These are phyloP conservation scores for Periophthalmodon schlosseri DNA, from an alignment of 2,113 vertebrate genomes.

Conservation along the genomic window DNA sequence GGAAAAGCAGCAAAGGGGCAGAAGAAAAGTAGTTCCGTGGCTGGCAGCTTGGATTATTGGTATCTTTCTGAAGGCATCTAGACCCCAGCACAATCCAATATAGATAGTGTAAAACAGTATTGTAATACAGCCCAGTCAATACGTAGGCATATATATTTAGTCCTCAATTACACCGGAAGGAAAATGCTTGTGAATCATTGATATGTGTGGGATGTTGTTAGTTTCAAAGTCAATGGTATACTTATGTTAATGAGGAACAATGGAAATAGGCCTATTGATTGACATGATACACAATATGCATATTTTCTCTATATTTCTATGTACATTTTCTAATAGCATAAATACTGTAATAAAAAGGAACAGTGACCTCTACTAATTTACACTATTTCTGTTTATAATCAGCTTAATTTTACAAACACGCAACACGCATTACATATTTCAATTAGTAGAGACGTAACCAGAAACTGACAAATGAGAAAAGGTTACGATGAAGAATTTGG, in stretches of 20 bases:
- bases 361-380: no score
- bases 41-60: constrained; percentile 30
- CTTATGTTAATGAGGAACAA: not conserved
- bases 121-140: not conserved
- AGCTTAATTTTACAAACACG: no score
- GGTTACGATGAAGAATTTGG: no score
- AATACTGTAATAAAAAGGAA: no score
- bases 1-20: not conserved
- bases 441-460: no score
- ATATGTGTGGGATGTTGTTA: not conserved
- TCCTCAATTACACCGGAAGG: not conserved
- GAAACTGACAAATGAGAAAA: no score
- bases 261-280: not conserved
- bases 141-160: constrained; percentile 15
- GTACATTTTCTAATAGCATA: no score
- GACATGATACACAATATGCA: not conserved
- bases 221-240: not conserved
- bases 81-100: constrained; percentile 15
- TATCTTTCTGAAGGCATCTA: constrained; percentile 17
- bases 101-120: constrained; percentile 11
- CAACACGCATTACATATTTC: no score
- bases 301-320: not conserved
- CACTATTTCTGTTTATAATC: no score
- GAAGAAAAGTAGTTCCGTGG: constrained; percentile 19
- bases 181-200: not conserved